phyloP scores from a whole-genome alignment of 2,113 vertebrate genomes.

The Phoenicopterus ruber region DNA sequence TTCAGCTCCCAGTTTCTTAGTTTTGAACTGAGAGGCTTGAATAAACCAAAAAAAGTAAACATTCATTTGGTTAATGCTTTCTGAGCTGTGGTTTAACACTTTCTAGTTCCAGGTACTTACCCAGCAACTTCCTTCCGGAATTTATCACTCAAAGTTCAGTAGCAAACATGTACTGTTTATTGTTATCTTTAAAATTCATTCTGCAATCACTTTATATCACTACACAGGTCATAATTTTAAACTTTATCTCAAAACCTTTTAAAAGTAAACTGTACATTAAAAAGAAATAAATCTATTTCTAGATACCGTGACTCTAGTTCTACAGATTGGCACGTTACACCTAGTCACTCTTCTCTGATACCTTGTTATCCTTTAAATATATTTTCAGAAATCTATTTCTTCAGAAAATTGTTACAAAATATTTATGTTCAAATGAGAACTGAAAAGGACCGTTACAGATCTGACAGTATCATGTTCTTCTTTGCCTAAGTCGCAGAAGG shows the following conservation, averaged over 20 bases:
- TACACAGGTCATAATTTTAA: background rate
- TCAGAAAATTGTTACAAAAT: background rate
- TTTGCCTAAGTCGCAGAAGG: too few species aligned
- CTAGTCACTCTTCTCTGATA: background rate
- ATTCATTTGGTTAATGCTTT: background rate
- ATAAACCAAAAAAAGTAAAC: slow-evolving; percentile 12
- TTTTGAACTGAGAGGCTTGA: background rate
- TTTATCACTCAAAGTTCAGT: background rate
- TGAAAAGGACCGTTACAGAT: background rate
- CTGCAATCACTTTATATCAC: background rate
- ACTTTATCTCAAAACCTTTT: background rate
- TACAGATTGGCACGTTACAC: background rate
- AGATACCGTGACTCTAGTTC: background rate
- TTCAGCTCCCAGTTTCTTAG: background rate
- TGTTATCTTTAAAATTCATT: background rate
- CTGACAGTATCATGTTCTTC: background rate
- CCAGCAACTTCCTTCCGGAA: background rate
- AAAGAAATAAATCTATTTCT: background rate
- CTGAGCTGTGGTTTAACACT: background rate
- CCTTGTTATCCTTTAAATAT: background rate
- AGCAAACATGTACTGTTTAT: background rate
- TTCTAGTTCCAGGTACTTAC: background rate
- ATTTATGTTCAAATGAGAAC: background rate
- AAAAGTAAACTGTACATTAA: background rate
- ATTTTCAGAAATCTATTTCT: background rate